phyloP scores from a whole-genome alignment of 2,888 invertebrate genomes.

The Octonoba sinensis region DNA sequence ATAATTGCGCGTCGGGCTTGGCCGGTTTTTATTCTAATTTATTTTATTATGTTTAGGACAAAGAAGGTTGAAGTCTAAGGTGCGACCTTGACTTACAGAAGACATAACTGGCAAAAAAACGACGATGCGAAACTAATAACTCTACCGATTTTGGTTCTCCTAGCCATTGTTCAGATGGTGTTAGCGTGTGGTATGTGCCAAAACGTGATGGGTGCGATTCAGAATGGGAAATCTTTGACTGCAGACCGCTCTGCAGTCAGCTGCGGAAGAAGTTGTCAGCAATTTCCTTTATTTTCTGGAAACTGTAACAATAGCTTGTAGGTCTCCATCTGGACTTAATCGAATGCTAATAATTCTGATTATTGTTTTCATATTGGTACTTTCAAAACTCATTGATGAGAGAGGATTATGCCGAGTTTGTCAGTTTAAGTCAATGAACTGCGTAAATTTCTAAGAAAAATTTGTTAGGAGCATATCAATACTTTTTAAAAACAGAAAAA shows the following conservation, averaged over 20 bases:
- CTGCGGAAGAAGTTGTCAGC: conserved; percentile 7
- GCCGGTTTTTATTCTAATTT: conserved; percentile 56
- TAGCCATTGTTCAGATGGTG: conserved; percentile 40
- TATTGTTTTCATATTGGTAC: too few relatives aligned
- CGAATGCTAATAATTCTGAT: too few relatives aligned
- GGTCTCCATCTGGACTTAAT: too few relatives aligned
- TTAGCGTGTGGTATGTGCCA: conserved; percentile 35
- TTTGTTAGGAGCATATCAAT: too few relatives aligned
- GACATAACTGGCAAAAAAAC: conserved; percentile 53
- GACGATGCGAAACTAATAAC: conserved; percentile 57
- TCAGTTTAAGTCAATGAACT: too few relatives aligned
- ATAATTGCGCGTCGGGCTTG: conserved; percentile 56
- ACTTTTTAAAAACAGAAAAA: too few relatives aligned
- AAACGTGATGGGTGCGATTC: conserved; percentile 9
- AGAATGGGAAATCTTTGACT: too few relatives aligned
- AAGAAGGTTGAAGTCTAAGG: conserved; percentile 29
- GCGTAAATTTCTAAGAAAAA: too few relatives aligned
- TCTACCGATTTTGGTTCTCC: conserved; percentile 27
- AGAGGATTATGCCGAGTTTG: too few relatives aligned
- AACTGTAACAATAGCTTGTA: too few relatives aligned
- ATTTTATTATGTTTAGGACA: conserved; percentile 44
- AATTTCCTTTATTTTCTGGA: conserved; percentile 6
- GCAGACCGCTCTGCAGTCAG: too few relatives aligned
- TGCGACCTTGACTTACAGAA: conserved; percentile 59
- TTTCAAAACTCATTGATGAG: too few relatives aligned